These are phyloP conservation scores for Rhinolophus ferrumequinum DNA, from an alignment of 2,113 vertebrate genomes.

Conservation along the genomic window DNA sequence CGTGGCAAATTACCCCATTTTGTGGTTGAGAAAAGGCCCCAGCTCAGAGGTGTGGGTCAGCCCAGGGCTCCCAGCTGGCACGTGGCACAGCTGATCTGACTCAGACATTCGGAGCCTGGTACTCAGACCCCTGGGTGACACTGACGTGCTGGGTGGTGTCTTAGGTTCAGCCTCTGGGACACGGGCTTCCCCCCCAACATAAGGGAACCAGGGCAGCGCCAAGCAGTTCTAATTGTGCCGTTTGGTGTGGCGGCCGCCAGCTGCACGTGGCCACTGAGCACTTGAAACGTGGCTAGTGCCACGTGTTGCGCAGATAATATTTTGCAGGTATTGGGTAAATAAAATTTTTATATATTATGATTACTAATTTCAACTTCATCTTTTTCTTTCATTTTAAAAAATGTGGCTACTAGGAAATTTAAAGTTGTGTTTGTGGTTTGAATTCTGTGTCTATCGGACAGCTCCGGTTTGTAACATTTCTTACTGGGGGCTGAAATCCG, in stretches of 20 bases:
- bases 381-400: neutral
- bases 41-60: no score
- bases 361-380: neutral
- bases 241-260: fast-evolving
- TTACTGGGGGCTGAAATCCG: neutral
- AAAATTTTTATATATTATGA: no score
- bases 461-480: fast-evolving
- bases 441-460: fast-evolving
- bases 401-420: neutral
- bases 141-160: fast-evolving
- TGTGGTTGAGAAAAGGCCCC: neutral
- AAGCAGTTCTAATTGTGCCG: fast-evolving
- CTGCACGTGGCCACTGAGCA: fast-evolving
- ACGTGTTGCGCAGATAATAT: fast-evolving
- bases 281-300: neutral
- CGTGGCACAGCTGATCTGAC: neutral
- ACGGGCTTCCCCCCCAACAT: fast-evolving
- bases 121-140: neutral
- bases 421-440: no score
- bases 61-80: no score
- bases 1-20: fast-evolving
- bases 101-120: fast-evolving
- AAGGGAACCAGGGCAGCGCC: neutral
- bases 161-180: fast-evolving
- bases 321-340: neutral